A percentile compares a stretch with the other conserved stretches of the same genome.
Conservation (phyloP, 53 echinoderm and acorn worm species). For the Stichopus horrens region DNA sequence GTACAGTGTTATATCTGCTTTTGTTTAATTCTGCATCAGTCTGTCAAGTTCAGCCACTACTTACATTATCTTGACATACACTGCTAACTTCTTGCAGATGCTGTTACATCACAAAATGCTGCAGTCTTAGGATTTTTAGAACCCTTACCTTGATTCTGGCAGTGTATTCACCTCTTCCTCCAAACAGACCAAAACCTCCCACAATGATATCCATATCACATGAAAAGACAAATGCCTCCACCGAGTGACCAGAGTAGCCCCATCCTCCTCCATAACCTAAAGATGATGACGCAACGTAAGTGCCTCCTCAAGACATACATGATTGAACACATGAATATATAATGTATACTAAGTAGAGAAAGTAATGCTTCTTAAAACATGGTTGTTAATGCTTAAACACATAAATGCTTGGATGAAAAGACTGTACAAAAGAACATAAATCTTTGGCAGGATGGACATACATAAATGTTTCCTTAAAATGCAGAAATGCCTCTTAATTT, state of each 20-base stretch:
- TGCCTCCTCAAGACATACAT: no score
- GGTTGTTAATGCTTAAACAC: not conserved
- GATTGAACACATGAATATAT: not conserved
- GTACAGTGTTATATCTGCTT: no score
- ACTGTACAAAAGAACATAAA: no score
- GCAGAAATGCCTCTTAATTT: no score
- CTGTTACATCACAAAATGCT: not conserved
- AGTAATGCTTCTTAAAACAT: not conserved
- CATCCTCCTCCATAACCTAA: slow-evolving; percentile 93
- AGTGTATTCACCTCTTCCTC: slow-evolving; percentile 95
- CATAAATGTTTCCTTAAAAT: no score
- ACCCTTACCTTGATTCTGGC: slow-evolving; percentile 90
- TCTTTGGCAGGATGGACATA: no score
- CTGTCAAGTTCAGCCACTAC: no score
- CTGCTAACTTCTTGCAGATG: not conserved
- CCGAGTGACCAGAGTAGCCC: slow-evolving; percentile 97
- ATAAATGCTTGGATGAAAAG: not conserved
- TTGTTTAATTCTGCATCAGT: no score
- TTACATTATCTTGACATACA: not conserved
- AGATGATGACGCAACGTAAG: not conserved
- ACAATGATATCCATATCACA: slow-evolving; percentile 83
- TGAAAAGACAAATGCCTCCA: slow-evolving; percentile 83
- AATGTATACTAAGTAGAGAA: not conserved
- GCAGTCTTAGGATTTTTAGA: not conserved
- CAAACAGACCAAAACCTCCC: slow-evolving; percentile 94